Conservation (phyloP, 2,113 vertebrate species). For the Cnemophilus loriae region DNA sequence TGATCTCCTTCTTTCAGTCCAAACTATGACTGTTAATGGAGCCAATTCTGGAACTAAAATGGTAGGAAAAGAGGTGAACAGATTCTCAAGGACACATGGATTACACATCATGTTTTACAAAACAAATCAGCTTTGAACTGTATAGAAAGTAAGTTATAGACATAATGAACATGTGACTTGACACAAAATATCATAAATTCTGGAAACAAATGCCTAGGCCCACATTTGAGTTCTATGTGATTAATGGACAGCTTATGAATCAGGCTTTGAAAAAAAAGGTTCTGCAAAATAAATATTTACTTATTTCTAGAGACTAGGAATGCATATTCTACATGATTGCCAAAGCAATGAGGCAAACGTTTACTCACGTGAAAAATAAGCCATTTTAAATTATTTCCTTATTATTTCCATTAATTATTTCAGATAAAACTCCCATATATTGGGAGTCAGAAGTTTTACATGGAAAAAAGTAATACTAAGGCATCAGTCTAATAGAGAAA, state of each 20-base stretch:
- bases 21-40: neutral
- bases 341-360: neutral
- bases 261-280: neutral
- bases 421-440: neutral
- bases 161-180: neutral
- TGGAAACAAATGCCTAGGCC: neutral
- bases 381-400: neutral
- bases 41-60: neutral
- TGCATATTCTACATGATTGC: neutral
- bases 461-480: neutral
- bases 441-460: neutral
- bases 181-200: neutral
- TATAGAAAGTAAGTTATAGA: neutral
- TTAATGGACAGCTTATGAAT: neutral
- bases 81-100: neutral
- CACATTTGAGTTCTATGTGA: neutral
- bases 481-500: neutral
- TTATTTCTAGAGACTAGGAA: neutral
- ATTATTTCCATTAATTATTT: neutral
- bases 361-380: neutral
- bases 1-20: neutral
- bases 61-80: neutral
- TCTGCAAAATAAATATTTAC: neutral
- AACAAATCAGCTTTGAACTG: neutral
- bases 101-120: neutral